Evolutionary conservation across 2,888 invertebrate species (phyloP).

Genomic region (Mimachlamys varia): DNA sequence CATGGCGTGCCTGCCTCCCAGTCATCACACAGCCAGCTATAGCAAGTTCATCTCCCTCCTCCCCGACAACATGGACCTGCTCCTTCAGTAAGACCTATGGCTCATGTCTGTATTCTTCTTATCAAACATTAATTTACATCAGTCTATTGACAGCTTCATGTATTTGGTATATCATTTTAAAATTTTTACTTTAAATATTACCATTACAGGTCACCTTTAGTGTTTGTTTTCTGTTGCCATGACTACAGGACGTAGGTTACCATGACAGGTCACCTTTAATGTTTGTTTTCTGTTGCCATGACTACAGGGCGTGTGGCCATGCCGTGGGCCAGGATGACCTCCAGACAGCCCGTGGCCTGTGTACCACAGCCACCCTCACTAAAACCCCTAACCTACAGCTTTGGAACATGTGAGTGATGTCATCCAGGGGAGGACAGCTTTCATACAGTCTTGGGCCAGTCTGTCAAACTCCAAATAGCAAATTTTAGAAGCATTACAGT

Average conservation of each 20-base stretch:
- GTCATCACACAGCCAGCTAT: slow-evolving; percentile 57
- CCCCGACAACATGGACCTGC: slow-evolving; percentile 70
- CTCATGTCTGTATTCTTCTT: background rate
- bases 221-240: background rate
- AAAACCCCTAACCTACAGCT: slow-evolving; percentile 66
- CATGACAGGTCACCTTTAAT: slow-evolving; percentile 41
- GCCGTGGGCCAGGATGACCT: slow-evolving; percentile 60
- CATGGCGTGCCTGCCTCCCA: slow-evolving; percentile 61
- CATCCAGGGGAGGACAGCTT: background rate
- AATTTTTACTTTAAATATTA: background rate
- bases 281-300: background rate
- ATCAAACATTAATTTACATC: background rate
- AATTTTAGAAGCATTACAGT: background rate
- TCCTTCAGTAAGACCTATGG: slow-evolving; percentile 63
- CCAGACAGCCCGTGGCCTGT: slow-evolving; percentile 62
- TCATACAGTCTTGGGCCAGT: background rate
- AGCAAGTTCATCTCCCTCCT: slow-evolving; percentile 66
- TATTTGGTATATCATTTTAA: background rate
- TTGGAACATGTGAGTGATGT: slow-evolving; percentile 75
- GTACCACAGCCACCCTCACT: slow-evolving; percentile 63
- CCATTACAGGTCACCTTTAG: background rate
- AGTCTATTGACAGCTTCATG: background rate
- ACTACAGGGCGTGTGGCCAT: slow-evolving; percentile 60
- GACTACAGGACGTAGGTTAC: too few species aligned
- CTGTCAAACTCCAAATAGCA: background rate